These are phyloP conservation scores for Ceratotherium simum DNA, from an alignment of 2,113 vertebrate genomes.

Conservation along the genomic window DNA sequence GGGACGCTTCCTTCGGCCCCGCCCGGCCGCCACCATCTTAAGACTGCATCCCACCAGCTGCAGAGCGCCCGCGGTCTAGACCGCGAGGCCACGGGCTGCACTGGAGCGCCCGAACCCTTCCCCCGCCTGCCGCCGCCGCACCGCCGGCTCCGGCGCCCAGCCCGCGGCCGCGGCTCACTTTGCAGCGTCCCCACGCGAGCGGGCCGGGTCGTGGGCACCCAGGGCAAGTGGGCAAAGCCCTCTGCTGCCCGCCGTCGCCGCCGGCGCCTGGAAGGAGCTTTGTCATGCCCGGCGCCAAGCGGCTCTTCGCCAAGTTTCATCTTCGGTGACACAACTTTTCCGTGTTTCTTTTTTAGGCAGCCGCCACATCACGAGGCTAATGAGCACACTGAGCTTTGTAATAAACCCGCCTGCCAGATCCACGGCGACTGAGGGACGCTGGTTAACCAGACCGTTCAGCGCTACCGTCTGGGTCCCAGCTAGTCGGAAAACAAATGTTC, in stretches of 20 bases:
- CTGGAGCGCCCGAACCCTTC: neutral
- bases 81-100: neutral
- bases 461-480: neutral
- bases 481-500: slow-evolving; percentile 23
- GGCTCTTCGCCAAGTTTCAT: slow-evolving; percentile 64
- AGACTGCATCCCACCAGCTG: neutral
- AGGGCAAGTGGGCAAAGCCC: neutral
- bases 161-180: neutral
- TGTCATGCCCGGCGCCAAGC: slow-evolving; percentile 53
- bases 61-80: neutral
- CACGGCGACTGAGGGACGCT: neutral
- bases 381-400: slow-evolving; percentile 64
- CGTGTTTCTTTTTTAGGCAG: slow-evolving; percentile 54
- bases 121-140: neutral
- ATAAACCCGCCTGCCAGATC: slow-evolving; percentile 66
- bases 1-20: neutral
- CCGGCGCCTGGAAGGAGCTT: slow-evolving; percentile 55
- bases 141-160: neutral
- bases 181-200: neutral
- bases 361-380: slow-evolving; percentile 74
- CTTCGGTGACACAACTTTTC: slow-evolving; percentile 77
- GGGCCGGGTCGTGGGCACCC: neutral
- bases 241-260: neutral
- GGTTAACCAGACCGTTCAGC: neutral
- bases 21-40: neutral